phyloP scores from a whole-genome alignment of 2,113 vertebrate genomes.

The Hypocryptadius cinnamomeus region DNA sequence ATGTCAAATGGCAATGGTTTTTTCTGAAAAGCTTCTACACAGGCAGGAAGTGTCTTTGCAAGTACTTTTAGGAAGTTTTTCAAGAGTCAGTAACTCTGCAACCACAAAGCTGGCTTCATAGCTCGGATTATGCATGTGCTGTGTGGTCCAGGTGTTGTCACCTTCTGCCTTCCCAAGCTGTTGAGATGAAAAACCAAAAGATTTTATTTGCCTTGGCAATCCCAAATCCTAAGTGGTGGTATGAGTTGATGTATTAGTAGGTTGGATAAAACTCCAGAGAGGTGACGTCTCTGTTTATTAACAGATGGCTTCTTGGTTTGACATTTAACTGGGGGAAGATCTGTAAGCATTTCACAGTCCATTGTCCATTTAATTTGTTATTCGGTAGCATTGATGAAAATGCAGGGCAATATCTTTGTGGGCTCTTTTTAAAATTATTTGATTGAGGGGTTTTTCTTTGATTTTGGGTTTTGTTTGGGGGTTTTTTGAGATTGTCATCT shows the following conservation, averaged over 20 bases:
- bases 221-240: background rate
- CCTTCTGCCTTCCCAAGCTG: background rate
- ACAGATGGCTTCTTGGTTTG: slow-evolving; percentile 15
- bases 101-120: background rate
- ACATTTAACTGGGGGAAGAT: slow-evolving; percentile 13
- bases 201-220: background rate
- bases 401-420: background rate
- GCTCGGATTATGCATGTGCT: background rate
- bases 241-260: background rate
- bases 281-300: background rate
- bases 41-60: background rate
- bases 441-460: background rate
- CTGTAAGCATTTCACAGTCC: slow-evolving; percentile 24
- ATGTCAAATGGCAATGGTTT: background rate
- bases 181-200: background rate
- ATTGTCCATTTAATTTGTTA: slow-evolving; percentile 10
- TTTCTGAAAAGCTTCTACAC: background rate
- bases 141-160: background rate
- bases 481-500: background rate
- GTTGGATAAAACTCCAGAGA: background rate
- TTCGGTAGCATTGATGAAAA: background rate
- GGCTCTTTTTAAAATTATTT: background rate
- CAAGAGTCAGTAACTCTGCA: background rate
- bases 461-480: background rate
- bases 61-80: background rate